Percentiles rank a stretch among this genome's conserved stretches.
phyloP scores from a whole-genome alignment of 1,140 invertebrate genomes.

The Aphaenogaster ashmeadi region DNA sequence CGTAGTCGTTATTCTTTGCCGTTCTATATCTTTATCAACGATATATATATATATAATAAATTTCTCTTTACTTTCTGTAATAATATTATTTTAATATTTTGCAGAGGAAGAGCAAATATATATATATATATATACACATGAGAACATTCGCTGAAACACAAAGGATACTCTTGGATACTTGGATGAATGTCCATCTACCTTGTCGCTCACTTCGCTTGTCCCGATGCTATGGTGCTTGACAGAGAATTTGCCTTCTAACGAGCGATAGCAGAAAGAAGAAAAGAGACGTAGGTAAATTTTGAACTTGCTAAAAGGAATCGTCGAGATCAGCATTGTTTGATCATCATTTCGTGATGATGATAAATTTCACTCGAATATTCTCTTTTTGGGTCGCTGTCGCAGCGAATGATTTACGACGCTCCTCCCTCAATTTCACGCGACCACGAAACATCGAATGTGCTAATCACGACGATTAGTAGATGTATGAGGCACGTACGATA shows the following conservation, averaged over 20 bases:
- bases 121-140: too few species aligned
- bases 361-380: conserved; percentile 5
- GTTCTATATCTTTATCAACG: background rate
- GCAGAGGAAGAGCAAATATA: background rate
- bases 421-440: background rate
- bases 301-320: background rate
- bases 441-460: background rate
- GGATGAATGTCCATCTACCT: background rate
- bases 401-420: conserved; percentile 56
- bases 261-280: background rate
- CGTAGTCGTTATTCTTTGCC: background rate
- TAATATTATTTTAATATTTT: conserved; percentile 20
- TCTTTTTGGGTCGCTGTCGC: background rate
- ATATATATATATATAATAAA: background rate
- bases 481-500: background rate
- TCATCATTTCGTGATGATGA: background rate
- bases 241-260: background rate
- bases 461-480: conserved; percentile 8
- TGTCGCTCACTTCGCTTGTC: background rate
- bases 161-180: background rate
- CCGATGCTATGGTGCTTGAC: background rate
- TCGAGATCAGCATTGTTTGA: background rate
- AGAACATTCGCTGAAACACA: too few species aligned
- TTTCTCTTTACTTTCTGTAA: background rate
- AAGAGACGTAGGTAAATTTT: background rate